Base-by-base conservation (phyloP, 2,113 vertebrate species). In the Podiceps cristatus region DNA sequence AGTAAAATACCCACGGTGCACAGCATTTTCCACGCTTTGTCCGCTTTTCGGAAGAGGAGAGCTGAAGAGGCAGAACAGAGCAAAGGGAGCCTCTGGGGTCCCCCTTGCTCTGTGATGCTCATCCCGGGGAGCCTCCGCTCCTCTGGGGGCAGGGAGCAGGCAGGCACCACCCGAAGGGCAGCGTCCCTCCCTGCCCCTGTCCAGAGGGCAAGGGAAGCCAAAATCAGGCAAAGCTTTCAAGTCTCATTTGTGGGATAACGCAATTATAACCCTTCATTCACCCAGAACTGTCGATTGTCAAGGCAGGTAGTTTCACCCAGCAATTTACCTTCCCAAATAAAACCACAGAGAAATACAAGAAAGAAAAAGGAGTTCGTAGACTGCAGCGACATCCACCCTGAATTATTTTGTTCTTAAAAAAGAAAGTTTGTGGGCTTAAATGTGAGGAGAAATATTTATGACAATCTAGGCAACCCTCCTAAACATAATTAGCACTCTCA, bases 401-500 rank as follows among this genome's bases (percentile, higher is more conserved):
- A 73, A 83, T 66, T 47, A 31, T 91, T 72, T 15, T 55, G 45
- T 73, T 66, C 91, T 86, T 83, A 71, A 94, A 93, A 96, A 85
- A 88, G 74, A 55, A 95, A 73, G 37, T 80, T 55, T 83, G 90
- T 91, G 85, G 69, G 75, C 50, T 82, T 87, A 93, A 86, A 80
- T 33, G 63, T 1, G 1, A 86, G 1, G 0, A 86, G 78, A 90
- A 96, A 80, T 95, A 90, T 86, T 91, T 88, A 88, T 40, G 78
- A 90, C 59, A 86, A 76, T 15, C 77, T 85, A 95, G 79, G 89
- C 31, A 94, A 56, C 58, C 28, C 35, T 94, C 74, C 81, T 60
- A 91, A 94, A 93, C 84, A 91, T 76, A 96, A 93, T 62, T 85
- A 91, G 74, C 50, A 86, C 71, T 52, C 71, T 87, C 35, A 47